Base-by-base conservation (phyloP, 1,140 invertebrate genomes). In the Lerema accius region DNA sequence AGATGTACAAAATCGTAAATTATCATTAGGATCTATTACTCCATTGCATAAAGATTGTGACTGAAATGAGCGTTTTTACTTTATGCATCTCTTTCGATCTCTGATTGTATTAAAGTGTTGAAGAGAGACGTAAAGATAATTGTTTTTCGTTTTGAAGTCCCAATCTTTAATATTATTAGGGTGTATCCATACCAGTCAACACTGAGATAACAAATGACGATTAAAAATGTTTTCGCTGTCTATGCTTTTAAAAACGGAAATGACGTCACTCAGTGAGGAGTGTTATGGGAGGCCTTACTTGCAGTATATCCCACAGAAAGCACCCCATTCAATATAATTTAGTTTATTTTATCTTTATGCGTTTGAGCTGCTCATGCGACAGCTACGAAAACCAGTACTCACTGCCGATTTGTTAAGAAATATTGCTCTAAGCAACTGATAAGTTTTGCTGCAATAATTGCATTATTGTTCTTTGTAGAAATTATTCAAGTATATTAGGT, bases 381-480 rank as follows among this genome's bases (percentile, higher is more conserved):
- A 74, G 71, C 69, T 71, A 67, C 63, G 50, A 40, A 74, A 83
- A 85, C 84, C 82, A 85, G 84, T 85, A 73, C 67, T 75, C 84
- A 87, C 84, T 87, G 84, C 84, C 84, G 67, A 72, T 76, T 60
- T 65, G 64, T 60, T 71, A 78, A 70, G 71, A 73, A 61, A 69
- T 64, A 72, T 85, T 86, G 84, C 84, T 86, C 65, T 80, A 63
- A 88, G 82, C 84, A 84, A 75, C 60, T 51, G 55, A 15, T 63
- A 66, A 60, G 71, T 65, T 80, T 78, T 76, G 73, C 77, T 84
- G 82, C 82, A 86, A 85, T 86, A 86, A 61, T 78, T 77, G 65
- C 73, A 63, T 70, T 70, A 67, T 73, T 66, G 43, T 67, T 63
- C 59, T 66, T 63, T 62, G n/a, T 67, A 63, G 63, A 73, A 65